Conservation (phyloP, 2,113 vertebrate genomes). For the Paradoxurus hermaphroditus region DNA sequence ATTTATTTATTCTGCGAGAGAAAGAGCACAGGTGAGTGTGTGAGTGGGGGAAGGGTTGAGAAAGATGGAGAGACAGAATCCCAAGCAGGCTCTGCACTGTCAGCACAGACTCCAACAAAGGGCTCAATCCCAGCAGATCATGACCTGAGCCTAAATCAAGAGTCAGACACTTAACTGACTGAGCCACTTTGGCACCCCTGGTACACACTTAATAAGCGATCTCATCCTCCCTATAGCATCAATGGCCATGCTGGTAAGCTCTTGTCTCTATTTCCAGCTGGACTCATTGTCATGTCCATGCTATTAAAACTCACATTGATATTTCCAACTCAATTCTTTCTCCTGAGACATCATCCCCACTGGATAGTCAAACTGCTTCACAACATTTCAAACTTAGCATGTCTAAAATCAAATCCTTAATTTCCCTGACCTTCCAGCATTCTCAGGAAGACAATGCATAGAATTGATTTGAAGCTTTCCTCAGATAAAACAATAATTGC, state of each 20-base stretch:
- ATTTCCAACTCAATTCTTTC: neutral
- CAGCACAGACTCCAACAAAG: no score
- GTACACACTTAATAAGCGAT: neutral
- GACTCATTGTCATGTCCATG: neutral
- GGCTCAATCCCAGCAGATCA: no score
- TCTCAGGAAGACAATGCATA: neutral
- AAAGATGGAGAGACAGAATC: no score
- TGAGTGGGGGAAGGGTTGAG: no score
- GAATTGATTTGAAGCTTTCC: neutral
- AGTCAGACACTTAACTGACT: no score
- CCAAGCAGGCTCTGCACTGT: no score
- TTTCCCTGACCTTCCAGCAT: neutral
- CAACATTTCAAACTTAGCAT: neutral
- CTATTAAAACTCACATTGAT: neutral
- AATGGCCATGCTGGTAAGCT: neutral
- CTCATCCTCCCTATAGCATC: neutral
- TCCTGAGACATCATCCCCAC: neutral
- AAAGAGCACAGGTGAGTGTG: no score
- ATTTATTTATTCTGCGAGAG: no score
- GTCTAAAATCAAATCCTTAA: neutral
- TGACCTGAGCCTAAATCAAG: no score
- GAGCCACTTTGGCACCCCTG: no score
- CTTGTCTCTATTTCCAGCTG: neutral
- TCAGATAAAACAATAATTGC: neutral
- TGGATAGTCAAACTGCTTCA: neutral